phyloP scores from a whole-genome alignment of 2,113 vertebrate genomes.

The Colaptes auratus region DNA sequence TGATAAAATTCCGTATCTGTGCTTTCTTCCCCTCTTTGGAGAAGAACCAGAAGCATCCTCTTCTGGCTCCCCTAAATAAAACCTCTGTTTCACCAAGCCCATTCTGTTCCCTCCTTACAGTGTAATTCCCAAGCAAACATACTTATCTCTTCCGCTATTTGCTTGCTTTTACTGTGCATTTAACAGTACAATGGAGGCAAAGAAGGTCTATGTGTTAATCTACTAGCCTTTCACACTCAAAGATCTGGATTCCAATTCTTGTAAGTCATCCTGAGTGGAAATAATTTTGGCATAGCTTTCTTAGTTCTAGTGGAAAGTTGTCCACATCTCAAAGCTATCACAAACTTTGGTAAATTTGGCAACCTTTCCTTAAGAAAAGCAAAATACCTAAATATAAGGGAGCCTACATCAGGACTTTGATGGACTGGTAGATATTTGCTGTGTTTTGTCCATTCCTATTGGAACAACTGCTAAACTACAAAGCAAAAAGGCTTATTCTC shows the following conservation, averaged over 20 bases:
- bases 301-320: conserved; percentile 52
- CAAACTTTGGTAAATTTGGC: conserved; percentile 38
- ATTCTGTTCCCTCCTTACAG: not conserved
- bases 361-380: not conserved
- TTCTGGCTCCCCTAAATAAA: conserved; percentile 21
- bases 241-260: conserved; percentile 59
- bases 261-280: conserved; percentile 57
- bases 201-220: conserved; percentile 32
- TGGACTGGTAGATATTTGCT: not conserved
- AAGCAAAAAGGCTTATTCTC: not conserved
- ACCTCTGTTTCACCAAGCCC: conserved; percentile 18
- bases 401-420: not conserved
- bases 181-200: conserved; percentile 41
- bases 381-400: not conserved
- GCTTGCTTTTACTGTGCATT: conserved; percentile 31
- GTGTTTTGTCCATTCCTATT: not conserved
- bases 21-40: not conserved
- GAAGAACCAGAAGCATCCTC: conserved; percentile 15
- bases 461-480: not conserved
- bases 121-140: conserved; percentile 40
- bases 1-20: not conserved
- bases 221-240: conserved; percentile 31
- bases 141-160: conserved; percentile 30
- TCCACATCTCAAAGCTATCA: conserved; percentile 39
- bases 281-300: conserved; percentile 43